These are phyloP conservation scores for Toxostoma redivivum DNA, from an alignment of 2,113 vertebrate species.

Conservation along the genomic window DNA sequence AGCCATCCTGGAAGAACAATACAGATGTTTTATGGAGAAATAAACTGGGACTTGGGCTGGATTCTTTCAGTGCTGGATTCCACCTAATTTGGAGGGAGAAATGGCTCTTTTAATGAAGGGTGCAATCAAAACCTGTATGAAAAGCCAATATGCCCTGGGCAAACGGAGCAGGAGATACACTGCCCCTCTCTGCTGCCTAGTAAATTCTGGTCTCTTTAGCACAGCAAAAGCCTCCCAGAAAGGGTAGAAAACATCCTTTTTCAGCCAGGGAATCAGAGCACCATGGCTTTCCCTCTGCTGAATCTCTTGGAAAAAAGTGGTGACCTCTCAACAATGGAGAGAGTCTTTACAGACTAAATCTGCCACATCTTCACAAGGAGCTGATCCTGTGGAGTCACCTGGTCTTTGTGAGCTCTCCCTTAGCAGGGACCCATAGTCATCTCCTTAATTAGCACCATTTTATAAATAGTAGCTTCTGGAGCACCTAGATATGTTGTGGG, in stretches of 20 bases:
- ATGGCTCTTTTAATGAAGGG: slow-evolving; percentile 55
- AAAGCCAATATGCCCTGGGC: slow-evolving; percentile 56
- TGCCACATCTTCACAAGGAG: background rate
- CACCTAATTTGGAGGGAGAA: slow-evolving; percentile 61
- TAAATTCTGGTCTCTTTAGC: background rate
- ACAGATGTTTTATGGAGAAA: slow-evolving; percentile 70
- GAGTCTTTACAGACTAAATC: background rate
- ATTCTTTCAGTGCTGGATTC: slow-evolving; percentile 60
- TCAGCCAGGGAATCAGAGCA: background rate
- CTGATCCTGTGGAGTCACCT: background rate
- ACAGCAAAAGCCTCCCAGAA: background rate
- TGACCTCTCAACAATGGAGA: background rate
- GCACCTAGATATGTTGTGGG: background rate
- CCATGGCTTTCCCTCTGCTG: accelerated
- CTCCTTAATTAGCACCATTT: background rate
- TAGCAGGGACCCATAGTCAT: background rate
- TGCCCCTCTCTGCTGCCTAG: background rate
- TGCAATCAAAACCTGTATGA: slow-evolving; percentile 32
- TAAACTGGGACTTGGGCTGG: slow-evolving; percentile 56
- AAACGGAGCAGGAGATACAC: background rate
- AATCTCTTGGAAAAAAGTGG: background rate
- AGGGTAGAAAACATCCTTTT: background rate
- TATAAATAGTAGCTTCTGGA: background rate
- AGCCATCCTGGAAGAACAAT: slow-evolving; percentile 68
- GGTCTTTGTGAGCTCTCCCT: background rate